Evolutionary conservation across 2,888 invertebrate genomes (phyloP).

Genomic region (Teleogryllus oceanicus): DNA sequence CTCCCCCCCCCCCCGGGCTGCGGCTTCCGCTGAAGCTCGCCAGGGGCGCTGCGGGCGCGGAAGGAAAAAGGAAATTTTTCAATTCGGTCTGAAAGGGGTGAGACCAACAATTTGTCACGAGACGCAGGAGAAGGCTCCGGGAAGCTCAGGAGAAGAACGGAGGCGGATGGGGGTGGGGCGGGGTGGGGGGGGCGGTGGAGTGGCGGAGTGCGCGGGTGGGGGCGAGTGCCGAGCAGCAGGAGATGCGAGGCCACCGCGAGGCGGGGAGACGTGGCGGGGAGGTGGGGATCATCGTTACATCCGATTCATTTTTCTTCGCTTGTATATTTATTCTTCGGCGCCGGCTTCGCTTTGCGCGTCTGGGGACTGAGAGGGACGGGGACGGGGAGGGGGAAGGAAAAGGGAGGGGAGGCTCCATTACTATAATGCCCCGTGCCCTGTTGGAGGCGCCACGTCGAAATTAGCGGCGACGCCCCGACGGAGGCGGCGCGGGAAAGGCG

Average conservation of each 20-base stretch:
- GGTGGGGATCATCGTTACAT: not conserved
- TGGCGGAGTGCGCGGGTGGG: not conserved
- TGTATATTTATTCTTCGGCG: not conserved
- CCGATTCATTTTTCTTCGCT: not conserved
- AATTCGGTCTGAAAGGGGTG: conserved; percentile 10
- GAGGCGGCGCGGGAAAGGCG: too few relatives aligned
- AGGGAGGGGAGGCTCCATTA: not conserved
- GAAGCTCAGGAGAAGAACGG: not conserved
- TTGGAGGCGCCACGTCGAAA: too few relatives aligned
- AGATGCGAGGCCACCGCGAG: not conserved
- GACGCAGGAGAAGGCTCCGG: not conserved
- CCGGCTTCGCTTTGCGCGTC: not conserved
- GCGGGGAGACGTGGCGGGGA: not conserved
- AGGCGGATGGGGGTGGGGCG: too few relatives aligned
- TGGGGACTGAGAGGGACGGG: not conserved
- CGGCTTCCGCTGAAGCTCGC: not conserved
- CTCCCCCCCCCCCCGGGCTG: not conserved
- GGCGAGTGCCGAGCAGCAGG: not conserved
- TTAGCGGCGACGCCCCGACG: too few relatives aligned
- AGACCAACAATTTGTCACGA: not conserved
- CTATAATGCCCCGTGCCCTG: too few relatives aligned
- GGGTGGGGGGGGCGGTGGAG: too few relatives aligned
- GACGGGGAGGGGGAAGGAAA: not conserved
- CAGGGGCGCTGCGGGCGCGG: not conserved
- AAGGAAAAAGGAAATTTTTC: conserved; percentile 18